Evolutionary conservation across 2,113 vertebrate genomes (phyloP).

Genomic region (Zootoca vivipara): DNA sequence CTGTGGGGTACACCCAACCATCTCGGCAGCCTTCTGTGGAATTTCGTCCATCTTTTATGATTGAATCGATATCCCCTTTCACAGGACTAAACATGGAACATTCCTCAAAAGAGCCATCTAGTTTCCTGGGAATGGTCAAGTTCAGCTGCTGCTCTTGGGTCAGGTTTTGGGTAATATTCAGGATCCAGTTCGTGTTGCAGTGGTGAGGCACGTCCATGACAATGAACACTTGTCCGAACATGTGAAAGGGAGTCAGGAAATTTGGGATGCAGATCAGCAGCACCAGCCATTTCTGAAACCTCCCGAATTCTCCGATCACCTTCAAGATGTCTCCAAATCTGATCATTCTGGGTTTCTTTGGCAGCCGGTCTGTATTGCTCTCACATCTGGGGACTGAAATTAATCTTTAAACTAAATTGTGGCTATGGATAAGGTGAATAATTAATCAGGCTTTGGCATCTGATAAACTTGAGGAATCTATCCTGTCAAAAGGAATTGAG

Average conservation of each 20-base stretch:
- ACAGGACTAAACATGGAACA: slow-evolving; percentile 81
- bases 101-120: slow-evolving; percentile 67
- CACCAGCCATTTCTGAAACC: slow-evolving; percentile 83
- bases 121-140: slow-evolving; percentile 78
- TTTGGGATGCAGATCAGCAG: slow-evolving; percentile 73
- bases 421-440: background rate
- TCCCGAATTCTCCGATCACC: slow-evolving; percentile 82
- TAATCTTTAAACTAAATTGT: slow-evolving; percentile 76
- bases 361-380: slow-evolving; percentile 13
- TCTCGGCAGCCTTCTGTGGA: slow-evolving; percentile 70
- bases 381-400: slow-evolving; percentile 38
- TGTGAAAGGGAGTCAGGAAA: slow-evolving; percentile 76
- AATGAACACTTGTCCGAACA: slow-evolving; percentile 85
- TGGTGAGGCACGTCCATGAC: slow-evolving; percentile 71
- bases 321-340: slow-evolving; percentile 77
- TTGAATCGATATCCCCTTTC: slow-evolving; percentile 71
- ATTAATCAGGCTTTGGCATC: background rate
- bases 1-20: slow-evolving; percentile 77
- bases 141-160: slow-evolving; percentile 71
- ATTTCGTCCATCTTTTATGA: slow-evolving; percentile 77
- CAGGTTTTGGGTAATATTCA: slow-evolving; percentile 72
- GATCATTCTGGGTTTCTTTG: slow-evolving; percentile 64
- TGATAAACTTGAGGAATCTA: background rate
- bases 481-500: background rate
- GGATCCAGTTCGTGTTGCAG: slow-evolving; percentile 88